These are phyloP conservation scores for Cremastinae sp. DNA, from an alignment of 2,888 invertebrate species.

Conservation along the genomic window DNA sequence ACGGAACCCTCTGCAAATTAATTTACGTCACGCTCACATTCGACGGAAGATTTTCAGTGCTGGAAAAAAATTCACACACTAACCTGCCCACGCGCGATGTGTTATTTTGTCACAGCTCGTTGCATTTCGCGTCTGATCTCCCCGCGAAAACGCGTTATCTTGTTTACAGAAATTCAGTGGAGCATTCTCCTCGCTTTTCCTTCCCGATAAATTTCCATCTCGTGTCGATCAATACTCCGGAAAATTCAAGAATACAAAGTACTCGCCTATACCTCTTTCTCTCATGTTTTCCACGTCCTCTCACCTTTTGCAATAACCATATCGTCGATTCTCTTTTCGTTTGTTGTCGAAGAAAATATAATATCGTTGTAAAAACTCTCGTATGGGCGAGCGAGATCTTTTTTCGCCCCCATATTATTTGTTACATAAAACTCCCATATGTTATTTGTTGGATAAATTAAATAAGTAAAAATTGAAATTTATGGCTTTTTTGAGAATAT, in stretches of 20 bases:
- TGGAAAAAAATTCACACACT: conserved; percentile 16
- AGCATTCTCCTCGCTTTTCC: conserved; percentile 8
- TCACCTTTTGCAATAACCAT: no score
- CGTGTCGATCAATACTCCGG: conserved; percentile 1
- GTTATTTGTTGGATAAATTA: no score
- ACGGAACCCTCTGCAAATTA: no score
- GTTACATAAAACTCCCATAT: no score
- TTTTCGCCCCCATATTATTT: no score
- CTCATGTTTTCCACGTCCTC: no score
- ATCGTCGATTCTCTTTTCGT: no score
- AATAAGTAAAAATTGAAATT: no score
- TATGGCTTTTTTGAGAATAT: no score
- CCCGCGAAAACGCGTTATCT: conserved; percentile 29
- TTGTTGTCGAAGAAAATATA: no score
- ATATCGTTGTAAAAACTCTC: no score
- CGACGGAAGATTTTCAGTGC: conserved; percentile 1
- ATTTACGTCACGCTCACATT: not conserved
- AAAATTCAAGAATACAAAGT: not conserved
- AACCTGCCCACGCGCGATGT: not conserved
- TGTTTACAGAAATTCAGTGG: conserved; percentile 42
- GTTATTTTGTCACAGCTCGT: conserved; percentile 32
- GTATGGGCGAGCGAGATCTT: no score
- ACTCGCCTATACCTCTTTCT: not conserved
- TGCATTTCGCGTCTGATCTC: conserved; percentile 11
- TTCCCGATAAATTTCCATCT: not conserved